These are phyloP conservation scores for Marronus borbonicus DNA, from an alignment of 2,888 invertebrate genomes.

Conservation along the genomic window DNA sequence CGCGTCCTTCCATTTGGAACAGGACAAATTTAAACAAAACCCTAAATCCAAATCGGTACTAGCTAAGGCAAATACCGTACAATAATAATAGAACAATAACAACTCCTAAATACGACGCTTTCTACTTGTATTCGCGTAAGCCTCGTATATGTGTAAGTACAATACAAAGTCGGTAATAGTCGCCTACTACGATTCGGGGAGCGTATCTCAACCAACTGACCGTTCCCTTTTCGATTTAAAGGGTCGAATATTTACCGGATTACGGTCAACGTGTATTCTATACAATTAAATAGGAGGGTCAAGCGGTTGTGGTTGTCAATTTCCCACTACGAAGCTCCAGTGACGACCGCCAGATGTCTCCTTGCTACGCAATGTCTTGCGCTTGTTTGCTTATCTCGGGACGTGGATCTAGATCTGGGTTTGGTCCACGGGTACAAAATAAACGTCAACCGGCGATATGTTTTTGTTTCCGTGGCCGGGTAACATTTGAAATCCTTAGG, in stretches of 20 bases:
- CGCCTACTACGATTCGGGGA: too few species aligned
- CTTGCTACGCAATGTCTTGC: background rate
- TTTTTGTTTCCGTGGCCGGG: slow-evolving; percentile 9
- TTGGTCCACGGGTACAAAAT: background rate
- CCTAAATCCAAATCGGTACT: background rate
- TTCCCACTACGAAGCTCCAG: too few species aligned
- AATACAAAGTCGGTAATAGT: too few species aligned
- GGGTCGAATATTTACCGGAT: too few species aligned
- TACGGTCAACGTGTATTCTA: too few species aligned
- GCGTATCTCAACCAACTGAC: too few species aligned
- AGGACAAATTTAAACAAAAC: slow-evolving; percentile 5
- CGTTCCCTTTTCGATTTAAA: too few species aligned
- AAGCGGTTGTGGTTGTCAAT: too few species aligned
- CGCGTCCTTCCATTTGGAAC: background rate
- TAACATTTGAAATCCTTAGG: background rate
- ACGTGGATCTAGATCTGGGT: slow-evolving; percentile 6
- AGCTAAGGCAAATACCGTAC: background rate
- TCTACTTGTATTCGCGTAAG: too few species aligned
- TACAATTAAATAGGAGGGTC: too few species aligned
- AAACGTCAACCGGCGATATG: slow-evolving; percentile 14
- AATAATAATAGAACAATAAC: slow-evolving; percentile 12
- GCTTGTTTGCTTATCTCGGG: slow-evolving; percentile 6
- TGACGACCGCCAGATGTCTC: background rate
- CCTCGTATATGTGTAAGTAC: too few species aligned
- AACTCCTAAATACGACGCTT: background rate